Base-by-base conservation (phyloP, 2,797 vertebrate species). In the Trachurus trachurus region DNA sequence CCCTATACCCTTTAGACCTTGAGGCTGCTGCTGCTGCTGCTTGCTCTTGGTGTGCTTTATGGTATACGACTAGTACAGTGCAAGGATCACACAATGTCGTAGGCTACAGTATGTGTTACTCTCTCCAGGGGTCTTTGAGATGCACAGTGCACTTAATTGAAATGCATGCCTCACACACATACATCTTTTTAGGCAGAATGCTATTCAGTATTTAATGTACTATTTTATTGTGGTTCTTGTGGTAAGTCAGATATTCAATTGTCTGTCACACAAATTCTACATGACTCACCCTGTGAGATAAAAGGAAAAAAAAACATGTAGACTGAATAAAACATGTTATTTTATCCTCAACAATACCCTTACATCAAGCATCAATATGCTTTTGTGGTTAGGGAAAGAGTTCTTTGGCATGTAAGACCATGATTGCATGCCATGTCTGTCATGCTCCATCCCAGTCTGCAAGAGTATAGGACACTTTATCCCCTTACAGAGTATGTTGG, bases 391-490 rank as follows among this genome's bases (percentile, higher is more conserved):
- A 22, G 21, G 62, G 3, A 47, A 5, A 72, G 9, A 67, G 68
- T 50, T 45, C 56, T 57, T 65, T 21, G 3, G 10, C 1, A 22
- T 69, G 34, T 66, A 62, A 66, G 13, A 49, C 15, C 19, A 47
- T 34, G 75, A 71, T 74, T 66, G 40, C 12, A 60, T 40, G 66
- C 62, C n/a, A 7, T 66, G 42, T 61, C 22, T 57, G 57, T 47
- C 54, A 65, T 52, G 53, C 56, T 65, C n/a, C 50, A 66, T 54
- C 12, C 22, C 37, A 56, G 59, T 13, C 49, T 65, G 56, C 34
- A 17, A 57, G 2, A 71, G 56, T n/a, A 50, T 21, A 62, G 15
- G 37, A 29, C 49, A 68, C 81, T 76, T 67, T 17, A 74, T 78
- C 21, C 40, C 57, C 74, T 80, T 22, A 42, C 1, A 4, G 34